phyloP scores from a whole-genome alignment of 2,888 invertebrate genomes.

The Priocnemis perturbator region DNA sequence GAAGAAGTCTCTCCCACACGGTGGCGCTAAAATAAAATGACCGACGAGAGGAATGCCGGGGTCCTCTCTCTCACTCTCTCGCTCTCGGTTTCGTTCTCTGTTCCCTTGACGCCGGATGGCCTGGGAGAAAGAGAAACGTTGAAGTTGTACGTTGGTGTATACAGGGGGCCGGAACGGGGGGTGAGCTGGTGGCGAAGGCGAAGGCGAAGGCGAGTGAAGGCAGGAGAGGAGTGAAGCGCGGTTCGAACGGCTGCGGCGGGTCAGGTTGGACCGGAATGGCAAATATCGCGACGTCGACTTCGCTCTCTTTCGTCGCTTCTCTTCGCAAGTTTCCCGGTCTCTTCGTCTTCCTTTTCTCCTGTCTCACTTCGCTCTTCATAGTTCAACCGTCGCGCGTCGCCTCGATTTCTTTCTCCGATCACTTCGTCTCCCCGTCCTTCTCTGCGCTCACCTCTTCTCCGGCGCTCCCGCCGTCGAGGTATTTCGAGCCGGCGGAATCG shows the following conservation, averaged over 20 bases:
- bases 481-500: conserved; percentile 25
- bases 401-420: conserved; percentile 4
- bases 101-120: conserved; percentile 27
- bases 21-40: conserved; percentile 74
- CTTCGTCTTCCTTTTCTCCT: conserved; percentile 1
- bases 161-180: too few species aligned
- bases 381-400: conserved; percentile 1
- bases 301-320: conserved; percentile 10
- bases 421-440: conserved; percentile 15
- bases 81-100: neutral
- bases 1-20: conserved; percentile 56
- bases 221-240: neutral
- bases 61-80: conserved; percentile 38
- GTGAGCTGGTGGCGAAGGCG: conserved; percentile 6
- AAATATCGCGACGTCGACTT: conserved; percentile 26
- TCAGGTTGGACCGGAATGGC: conserved; percentile 31
- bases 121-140: conserved; percentile 7
- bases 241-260: conserved; percentile 22
- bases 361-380: conserved; percentile 3
- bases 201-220: conserved; percentile 32
- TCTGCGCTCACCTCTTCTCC: conserved; percentile 9
- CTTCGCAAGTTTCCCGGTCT: neutral
- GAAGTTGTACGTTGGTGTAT: too few species aligned
- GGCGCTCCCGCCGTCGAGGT: conserved; percentile 32
- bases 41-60: conserved; percentile 68